Conservation (phyloP, 2,113 vertebrate genomes). For the Pelmatolapia mariae region DNA sequence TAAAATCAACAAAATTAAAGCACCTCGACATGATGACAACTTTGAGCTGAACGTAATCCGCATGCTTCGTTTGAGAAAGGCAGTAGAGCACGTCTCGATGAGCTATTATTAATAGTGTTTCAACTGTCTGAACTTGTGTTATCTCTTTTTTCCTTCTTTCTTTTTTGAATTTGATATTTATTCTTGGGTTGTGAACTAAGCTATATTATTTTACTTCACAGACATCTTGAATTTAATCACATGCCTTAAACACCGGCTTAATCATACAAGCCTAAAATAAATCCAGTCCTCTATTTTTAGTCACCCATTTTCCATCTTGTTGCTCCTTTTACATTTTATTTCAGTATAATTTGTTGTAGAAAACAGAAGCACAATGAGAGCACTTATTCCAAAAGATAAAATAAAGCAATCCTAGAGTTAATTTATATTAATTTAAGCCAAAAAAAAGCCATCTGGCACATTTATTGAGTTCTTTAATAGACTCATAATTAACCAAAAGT, state of each 20-base stretch:
- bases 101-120: neutral
- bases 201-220: neutral
- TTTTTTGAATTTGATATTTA: neutral
- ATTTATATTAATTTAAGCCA: neutral
- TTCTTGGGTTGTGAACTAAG: neutral
- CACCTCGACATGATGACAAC: neutral
- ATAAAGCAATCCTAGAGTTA: neutral
- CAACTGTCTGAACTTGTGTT: neutral
- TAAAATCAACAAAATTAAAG: neutral
- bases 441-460: neutral
- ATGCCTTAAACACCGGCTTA: neutral
- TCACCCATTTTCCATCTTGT: neutral
- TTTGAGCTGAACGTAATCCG: rapidly evolving
- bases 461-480: neutral
- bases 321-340: neutral
- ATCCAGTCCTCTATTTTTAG: neutral
- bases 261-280: neutral
- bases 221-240: neutral
- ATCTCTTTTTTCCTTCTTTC: neutral
- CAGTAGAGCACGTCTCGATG: rapidly evolving
- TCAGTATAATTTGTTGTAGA: neutral
- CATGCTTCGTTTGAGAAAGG: neutral
- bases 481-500: neutral
- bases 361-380: neutral
- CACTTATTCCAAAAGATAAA: neutral